Percentiles rank a stretch among this genome's conserved stretches.
These are phyloP conservation scores for Apostichopus japonicus DNA, from an alignment of 35 echinoderm and acorn worm species.

Conservation along the genomic window DNA sequence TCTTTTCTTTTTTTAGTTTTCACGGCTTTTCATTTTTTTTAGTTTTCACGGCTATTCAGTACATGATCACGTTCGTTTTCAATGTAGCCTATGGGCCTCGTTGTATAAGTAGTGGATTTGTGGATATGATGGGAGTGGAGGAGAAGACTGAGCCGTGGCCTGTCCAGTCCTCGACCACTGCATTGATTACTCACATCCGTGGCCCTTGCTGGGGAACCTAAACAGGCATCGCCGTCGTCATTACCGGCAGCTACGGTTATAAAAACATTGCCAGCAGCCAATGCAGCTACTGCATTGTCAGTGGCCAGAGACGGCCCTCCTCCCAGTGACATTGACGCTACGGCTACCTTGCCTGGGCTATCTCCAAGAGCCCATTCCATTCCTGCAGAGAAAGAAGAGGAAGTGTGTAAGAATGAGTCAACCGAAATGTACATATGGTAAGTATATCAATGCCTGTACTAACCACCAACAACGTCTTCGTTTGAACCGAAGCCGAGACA, in stretches of 20 bases:
- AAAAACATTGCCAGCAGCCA: slow-evolving; percentile 28
- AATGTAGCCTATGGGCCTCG: too few relatives aligned
- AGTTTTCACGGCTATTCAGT: too few relatives aligned
- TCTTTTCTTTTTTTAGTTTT: too few relatives aligned
- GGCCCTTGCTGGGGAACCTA: slow-evolving; percentile 66
- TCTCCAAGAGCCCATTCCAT: slow-evolving; percentile 32
- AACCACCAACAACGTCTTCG: slow-evolving; percentile 35
- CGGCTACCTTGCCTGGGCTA: slow-evolving; percentile 9
- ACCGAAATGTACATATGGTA: neutral
- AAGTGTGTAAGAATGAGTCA: neutral
- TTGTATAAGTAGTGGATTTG: too few relatives aligned
- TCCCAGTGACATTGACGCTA: slow-evolving; percentile 87
- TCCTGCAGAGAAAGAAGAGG: slow-evolving; percentile 4
- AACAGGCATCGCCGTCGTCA: slow-evolving; percentile 69
- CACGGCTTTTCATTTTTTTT: too few relatives aligned
- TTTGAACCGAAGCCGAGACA: slow-evolving; percentile 59
- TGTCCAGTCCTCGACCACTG: neutral
- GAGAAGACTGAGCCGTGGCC: neutral
- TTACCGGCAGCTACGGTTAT: slow-evolving; percentile 87
- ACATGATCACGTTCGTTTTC: too few relatives aligned
- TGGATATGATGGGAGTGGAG: too few relatives aligned
- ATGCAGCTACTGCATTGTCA: slow-evolving; percentile 53
- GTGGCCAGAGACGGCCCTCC: slow-evolving; percentile 23
- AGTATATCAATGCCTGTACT: neutral
- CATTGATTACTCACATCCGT: slow-evolving; percentile 57